Percentiles rank a stretch among this genome's conserved stretches.
Evolutionary conservation across 2,113 vertebrate genomes (phyloP).

Genomic region (Macrotus californicus): DNA sequence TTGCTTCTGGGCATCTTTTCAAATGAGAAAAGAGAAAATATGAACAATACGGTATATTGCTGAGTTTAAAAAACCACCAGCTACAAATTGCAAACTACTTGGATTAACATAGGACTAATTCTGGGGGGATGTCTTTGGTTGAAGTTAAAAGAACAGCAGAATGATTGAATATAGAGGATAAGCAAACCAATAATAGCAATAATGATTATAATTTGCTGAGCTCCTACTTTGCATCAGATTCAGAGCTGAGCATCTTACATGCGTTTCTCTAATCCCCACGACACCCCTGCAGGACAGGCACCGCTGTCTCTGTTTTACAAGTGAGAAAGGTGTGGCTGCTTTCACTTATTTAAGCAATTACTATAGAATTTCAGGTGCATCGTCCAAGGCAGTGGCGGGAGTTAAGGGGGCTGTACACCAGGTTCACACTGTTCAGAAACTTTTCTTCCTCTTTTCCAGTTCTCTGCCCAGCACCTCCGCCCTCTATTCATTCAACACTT

Average conservation of each 20-base stretch:
- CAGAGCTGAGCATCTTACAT: not conserved
- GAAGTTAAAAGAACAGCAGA: not conserved
- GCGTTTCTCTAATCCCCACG: not conserved
- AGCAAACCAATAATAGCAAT: not conserved
- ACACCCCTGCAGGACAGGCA: not conserved
- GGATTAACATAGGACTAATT: not conserved
- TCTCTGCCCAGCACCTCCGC: not conserved
- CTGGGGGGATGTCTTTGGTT: not conserved
- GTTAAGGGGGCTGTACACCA: not conserved
- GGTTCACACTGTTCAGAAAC: not conserved
- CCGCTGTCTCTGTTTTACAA: not conserved
- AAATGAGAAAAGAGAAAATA: conserved; percentile 11
- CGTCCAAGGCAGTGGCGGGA: not conserved
- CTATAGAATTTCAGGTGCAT: not conserved
- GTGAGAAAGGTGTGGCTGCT: not conserved
- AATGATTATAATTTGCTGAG: not conserved
- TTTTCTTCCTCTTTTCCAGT: not conserved
- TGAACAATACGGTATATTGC: not conserved
- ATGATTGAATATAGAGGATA: not conserved
- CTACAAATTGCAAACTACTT: not conserved
- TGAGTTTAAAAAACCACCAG: not conserved
- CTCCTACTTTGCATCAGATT: not conserved
- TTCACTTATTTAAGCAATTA: not conserved
- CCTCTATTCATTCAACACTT: not conserved
- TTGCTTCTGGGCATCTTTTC: conserved; percentile 42